Percentiles rank a stretch among this genome's conserved stretches.
phyloP scores from a whole-genome alignment of 2,113 vertebrate species.

The Erythrocercus mccallii region DNA sequence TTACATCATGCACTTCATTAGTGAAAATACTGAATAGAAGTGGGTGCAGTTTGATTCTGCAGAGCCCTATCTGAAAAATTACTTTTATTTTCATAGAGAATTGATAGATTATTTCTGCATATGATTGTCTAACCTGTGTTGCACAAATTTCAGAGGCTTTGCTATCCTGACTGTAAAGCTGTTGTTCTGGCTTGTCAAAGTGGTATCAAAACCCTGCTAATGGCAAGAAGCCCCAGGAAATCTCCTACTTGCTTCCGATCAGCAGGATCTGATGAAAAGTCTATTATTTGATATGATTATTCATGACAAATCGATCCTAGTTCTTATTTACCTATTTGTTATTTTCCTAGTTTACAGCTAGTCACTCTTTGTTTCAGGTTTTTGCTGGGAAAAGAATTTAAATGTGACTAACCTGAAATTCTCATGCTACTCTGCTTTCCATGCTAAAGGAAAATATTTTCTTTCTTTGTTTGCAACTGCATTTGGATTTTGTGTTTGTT shows the following conservation, averaged over 20 bases:
- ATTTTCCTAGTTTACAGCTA: neutral
- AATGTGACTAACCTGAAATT: neutral
- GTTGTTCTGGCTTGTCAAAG: neutral
- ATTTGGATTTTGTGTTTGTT: rapidly evolving
- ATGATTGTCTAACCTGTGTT: neutral
- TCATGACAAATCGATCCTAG: neutral
- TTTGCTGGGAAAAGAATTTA: neutral
- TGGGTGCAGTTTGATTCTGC: neutral
- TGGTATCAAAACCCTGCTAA: neutral
- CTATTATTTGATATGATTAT: neutral
- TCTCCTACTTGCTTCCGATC: neutral
- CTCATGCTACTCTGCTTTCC: neutral
- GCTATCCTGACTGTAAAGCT: neutral
- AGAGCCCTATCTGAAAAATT: neutral
- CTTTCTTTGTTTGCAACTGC: neutral
- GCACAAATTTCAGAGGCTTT: neutral
- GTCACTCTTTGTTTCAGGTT: neutral
- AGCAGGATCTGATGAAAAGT: neutral
- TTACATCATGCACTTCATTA: neutral
- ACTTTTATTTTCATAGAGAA: neutral
- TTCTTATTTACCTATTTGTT: neutral
- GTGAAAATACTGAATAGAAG: neutral
- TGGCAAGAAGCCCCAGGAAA: neutral
- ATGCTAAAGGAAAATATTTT: neutral
- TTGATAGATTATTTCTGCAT: neutral